Conservation (phyloP, 2,113 vertebrate species). For the Petrocephalus microphthalmus region DNA sequence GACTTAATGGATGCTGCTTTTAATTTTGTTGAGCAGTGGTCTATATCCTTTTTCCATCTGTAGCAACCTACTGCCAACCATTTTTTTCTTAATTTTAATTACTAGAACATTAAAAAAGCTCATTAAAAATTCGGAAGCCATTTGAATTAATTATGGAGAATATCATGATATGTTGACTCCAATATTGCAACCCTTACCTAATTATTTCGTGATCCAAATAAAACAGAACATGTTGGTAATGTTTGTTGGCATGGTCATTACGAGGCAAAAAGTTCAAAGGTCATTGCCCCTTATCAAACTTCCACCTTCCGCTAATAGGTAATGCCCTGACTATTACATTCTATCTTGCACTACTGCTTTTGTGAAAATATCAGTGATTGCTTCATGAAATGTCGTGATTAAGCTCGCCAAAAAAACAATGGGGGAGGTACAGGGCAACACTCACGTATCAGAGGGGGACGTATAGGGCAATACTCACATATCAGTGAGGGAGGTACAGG, state of each 20-base stretch:
- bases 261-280: background rate
- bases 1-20: slow-evolving; percentile 44
- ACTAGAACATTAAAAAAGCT: slow-evolving; percentile 10
- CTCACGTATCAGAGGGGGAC: too few relatives aligned
- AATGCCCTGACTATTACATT: background rate
- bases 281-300: background rate
- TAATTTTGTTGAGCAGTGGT: slow-evolving; percentile 49
- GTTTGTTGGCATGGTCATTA: background rate
- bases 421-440: too few relatives aligned
- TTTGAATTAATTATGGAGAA: slow-evolving; percentile 10
- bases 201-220: background rate
- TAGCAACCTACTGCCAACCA: slow-evolving; percentile 38
- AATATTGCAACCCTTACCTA: background rate
- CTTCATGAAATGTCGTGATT: slow-evolving; percentile 21
- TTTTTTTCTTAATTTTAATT: slow-evolving; percentile 14
- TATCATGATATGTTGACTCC: slow-evolving; percentile 12
- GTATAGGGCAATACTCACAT: too few relatives aligned
- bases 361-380: slow-evolving; percentile 36
- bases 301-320: background rate
- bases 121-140: slow-evolving; percentile 4
- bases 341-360: slow-evolving; percentile 52
- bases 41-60: slow-evolving; percentile 43
- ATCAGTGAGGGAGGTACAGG: background rate
- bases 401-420: background rate
- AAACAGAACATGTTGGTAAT: background rate